Percentiles rank a stretch among this genome's conserved stretches.
Conservation (phyloP, 2,113 vertebrate genomes). For the Lepisosteus oculatus region DNA sequence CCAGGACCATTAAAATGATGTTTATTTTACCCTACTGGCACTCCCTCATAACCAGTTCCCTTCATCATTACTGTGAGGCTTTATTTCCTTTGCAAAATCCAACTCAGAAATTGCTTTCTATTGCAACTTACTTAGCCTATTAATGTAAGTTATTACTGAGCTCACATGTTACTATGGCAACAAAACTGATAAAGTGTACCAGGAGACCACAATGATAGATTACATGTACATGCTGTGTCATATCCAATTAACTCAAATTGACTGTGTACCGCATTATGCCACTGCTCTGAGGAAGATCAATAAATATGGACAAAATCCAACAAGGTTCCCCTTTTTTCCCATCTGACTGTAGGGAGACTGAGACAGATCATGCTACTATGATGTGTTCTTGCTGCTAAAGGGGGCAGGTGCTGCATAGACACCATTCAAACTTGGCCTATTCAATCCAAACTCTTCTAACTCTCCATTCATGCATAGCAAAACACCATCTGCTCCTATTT, state of each 20-base stretch:
- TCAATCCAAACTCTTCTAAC: conserved; percentile 94
- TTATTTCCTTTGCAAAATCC: conserved; percentile 56
- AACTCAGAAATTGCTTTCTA: conserved; percentile 66
- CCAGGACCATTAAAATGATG: conserved; percentile 43
- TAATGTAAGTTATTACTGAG: conserved; percentile 70
- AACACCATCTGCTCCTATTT: conserved; percentile 99
- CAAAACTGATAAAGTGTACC: conserved; percentile 77
- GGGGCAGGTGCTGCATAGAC: conserved; percentile 99
- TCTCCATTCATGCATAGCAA: conserved; percentile 99
- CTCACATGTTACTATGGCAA: conserved; percentile 76
- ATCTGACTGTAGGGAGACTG: conserved; percentile 68
- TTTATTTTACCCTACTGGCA: conserved; percentile 33
- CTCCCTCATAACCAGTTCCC: conserved; percentile 44
- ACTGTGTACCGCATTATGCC: conserved; percentile 86
- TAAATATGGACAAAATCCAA: conserved; percentile 87
- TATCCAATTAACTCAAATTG: conserved; percentile 96
- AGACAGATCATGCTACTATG: conserved; percentile 84
- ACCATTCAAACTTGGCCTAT: conserved; percentile 99
- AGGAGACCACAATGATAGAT: conserved; percentile 83
- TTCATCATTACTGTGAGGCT: conserved; percentile 59
- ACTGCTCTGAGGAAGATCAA: conserved; percentile 89
- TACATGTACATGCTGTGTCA: conserved; percentile 89
- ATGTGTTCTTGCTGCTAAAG: conserved; percentile 80
- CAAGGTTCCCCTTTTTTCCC: conserved; percentile 66
- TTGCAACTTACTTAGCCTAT: conserved; percentile 72